A percentile compares a stretch with the other conserved stretches of the same genome.
Conservation (phyloP, 2,888 invertebrate genomes). For the Limulus polyphemus region DNA sequence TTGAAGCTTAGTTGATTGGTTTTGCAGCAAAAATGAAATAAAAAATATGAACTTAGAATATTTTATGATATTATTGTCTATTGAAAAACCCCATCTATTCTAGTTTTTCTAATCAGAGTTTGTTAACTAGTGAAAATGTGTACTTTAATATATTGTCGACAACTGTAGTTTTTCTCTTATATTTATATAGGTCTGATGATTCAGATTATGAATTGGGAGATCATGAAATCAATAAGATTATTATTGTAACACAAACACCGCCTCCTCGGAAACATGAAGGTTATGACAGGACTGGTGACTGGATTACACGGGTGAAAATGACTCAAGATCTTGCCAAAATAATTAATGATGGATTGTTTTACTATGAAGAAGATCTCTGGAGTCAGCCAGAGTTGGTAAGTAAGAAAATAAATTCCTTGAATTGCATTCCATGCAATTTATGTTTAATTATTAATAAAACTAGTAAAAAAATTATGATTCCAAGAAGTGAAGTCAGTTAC, state of each 20-base stretch:
- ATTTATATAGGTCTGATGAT: conserved; percentile 33
- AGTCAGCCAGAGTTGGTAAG: conserved; percentile 38
- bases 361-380: conserved; percentile 93
- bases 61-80: no score
- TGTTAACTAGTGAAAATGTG: no score
- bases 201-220: conserved; percentile 82
- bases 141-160: no score
- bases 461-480: neutral
- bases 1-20: no score
- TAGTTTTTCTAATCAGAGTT: no score
- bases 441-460: no score
- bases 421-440: no score
- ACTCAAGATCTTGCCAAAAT: conserved; percentile 85
- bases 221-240: conserved; percentile 77
- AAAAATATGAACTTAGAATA: no score
- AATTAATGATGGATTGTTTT: conserved; percentile 90
- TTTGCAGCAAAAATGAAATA: no score
- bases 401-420: neutral
- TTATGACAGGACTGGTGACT: conserved; percentile 80
- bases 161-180: neutral
- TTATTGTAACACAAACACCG: conserved; percentile 50
- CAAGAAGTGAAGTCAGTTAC: no score
- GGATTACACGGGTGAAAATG: conserved; percentile 80
- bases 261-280: conserved; percentile 63
- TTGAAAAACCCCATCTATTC: neutral